These are phyloP conservation scores for Drosophila glabriapex DNA, from an alignment of 2,888 invertebrate genomes.

Conservation along the genomic window DNA sequence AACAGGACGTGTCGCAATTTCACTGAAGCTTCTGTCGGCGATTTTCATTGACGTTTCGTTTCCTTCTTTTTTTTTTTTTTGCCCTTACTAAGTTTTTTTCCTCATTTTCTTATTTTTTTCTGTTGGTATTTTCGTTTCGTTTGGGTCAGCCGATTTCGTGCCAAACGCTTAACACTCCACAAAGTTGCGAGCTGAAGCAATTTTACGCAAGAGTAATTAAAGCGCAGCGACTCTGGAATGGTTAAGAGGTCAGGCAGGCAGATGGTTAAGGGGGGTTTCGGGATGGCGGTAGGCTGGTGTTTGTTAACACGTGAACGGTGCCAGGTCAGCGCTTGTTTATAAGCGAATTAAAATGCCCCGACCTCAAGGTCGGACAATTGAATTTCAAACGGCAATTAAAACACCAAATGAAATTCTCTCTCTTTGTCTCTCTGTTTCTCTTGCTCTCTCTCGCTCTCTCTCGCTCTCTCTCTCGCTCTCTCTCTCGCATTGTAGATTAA, in stretches of 20 bases:
- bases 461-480: not conserved
- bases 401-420: constrained; percentile 36
- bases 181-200: constrained; percentile 81
- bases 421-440: not conserved
- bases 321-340: constrained; percentile 60
- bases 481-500: constrained; percentile 7
- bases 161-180: constrained; percentile 80
- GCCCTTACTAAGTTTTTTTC: constrained; percentile 3
- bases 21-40: constrained; percentile 39
- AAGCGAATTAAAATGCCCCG: constrained; percentile 45
- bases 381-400: constrained; percentile 61
- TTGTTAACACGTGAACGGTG: constrained; percentile 52
- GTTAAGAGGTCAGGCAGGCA: not conserved
- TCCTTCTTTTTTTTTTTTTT: constrained; percentile 19
- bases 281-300: constrained; percentile 12
- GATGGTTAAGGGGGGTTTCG: not conserved
- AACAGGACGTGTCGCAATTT: constrained; percentile 47
- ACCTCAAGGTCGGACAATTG: constrained; percentile 60
- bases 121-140: constrained; percentile 21
- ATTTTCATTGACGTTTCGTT: constrained; percentile 51
- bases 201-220: constrained; percentile 82
- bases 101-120: constrained; percentile 13
- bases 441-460: not conserved
- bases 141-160: constrained; percentile 67
- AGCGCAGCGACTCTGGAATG: constrained; percentile 49